Conservation (phyloP, 2,888 invertebrate genomes). For the Sinopyrophorus schimmeli region DNA sequence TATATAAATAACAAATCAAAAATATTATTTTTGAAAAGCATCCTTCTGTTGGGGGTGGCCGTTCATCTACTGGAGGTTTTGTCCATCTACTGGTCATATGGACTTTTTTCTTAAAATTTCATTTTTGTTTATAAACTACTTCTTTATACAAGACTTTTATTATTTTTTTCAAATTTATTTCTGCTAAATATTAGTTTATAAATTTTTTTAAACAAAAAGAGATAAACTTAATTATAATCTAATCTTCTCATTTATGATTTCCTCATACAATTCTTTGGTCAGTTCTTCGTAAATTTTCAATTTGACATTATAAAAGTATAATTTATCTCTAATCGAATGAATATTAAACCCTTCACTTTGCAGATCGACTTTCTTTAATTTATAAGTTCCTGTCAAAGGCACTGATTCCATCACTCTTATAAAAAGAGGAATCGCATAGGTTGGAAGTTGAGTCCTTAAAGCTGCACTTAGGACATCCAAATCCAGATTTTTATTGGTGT, state of each 20-base stretch:
- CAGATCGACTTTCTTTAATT: slow-evolving; percentile 86
- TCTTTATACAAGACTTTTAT: too few species aligned
- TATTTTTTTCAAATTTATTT: too few species aligned
- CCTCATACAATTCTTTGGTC: slow-evolving; percentile 43
- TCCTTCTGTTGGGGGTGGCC: too few species aligned
- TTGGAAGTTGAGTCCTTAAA: slow-evolving; percentile 72
- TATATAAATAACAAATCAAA: too few species aligned
- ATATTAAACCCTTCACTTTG: slow-evolving; percentile 84
- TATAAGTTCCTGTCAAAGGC: slow-evolving; percentile 87
- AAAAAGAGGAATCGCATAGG: slow-evolving; percentile 89
- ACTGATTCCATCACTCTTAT: slow-evolving; percentile 76
- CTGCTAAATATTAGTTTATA: background rate
- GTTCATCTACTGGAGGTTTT: too few species aligned
- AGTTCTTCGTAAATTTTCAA: slow-evolving; percentile 43
- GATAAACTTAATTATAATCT: background rate
- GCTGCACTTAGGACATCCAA: slow-evolving; percentile 64
- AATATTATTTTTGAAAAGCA: too few species aligned
- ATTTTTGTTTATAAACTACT: too few species aligned
- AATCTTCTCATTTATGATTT: slow-evolving; percentile 42
- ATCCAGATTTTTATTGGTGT: slow-evolving; percentile 64
- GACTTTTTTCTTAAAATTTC: too few species aligned
- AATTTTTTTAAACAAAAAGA: background rate
- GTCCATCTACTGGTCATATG: too few species aligned
- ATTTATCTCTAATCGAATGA: slow-evolving; percentile 68
- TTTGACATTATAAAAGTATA: slow-evolving; percentile 65